Evolutionary conservation across 2,888 invertebrate species (phyloP), one percentile per base, ranked within the genome.

Genomic region (Spodoptera exigua): DNA sequence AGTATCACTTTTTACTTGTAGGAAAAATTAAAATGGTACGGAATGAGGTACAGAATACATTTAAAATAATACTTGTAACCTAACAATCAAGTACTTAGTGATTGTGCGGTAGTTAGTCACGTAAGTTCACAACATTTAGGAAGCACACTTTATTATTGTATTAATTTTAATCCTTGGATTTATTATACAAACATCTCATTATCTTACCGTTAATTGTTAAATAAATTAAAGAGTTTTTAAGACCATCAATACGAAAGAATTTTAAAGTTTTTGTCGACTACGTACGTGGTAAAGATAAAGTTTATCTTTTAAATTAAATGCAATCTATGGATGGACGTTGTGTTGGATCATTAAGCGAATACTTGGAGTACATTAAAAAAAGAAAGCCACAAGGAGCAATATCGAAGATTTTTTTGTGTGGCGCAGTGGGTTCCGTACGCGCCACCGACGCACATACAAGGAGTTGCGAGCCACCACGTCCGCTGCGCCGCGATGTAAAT

Each of bases 401-500:
- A 91, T 92, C 91, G 88, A 83, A 77, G 82, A 82, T 85, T 92
- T 93, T n/a, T 92, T 93, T 92, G 88, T 85, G 78, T 70, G 76
- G 71, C 62, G 68, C 82, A 87, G 88, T 90, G 89, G 84, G 85
- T 83, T 83, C 91, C 88, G 80, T 74, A 87, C 91, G 89, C 85
- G 88, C 86, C 87, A 57, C 74, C 74, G 70, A 64, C 72, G 81
- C 82, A 89, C 93, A 75, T 89, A 93, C 89, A 93, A 83, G 93
- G 93, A 86, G 86, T 78, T 85, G 87, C 89, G 80, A 83, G 85
- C 90, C 89, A 78, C 88, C 90, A 84, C 90, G 89, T 90, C 86
- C 85, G 84, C 84, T 76, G 85, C 86, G 73, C 81, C 68, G 85
- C 91, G 89, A 93, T 93, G 93, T 92, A 93, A 93, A 93, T 92